Percentiles rank a stretch among this genome's conserved stretches.
phyloP scores from a whole-genome alignment of 2,888 invertebrate species.

The Eutolmus rufibarbis region DNA sequence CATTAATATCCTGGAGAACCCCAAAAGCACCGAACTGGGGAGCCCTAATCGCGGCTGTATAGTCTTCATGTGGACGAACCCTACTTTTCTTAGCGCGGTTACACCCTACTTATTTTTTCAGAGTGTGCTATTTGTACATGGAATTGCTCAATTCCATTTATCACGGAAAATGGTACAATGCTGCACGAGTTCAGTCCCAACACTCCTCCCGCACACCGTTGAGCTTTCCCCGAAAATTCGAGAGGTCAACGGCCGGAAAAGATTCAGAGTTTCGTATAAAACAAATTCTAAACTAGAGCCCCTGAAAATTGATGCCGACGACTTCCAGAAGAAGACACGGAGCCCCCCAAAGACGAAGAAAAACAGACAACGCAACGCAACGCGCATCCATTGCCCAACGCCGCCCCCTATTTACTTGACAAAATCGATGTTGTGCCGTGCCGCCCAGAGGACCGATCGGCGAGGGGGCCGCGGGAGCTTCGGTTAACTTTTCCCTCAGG shows the following conservation, averaged over 20 bases:
- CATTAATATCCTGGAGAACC: neutral
- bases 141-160: constrained; percentile 16
- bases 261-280: neutral
- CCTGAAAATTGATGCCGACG: neutral
- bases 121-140: constrained; percentile 18
- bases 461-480: neutral
- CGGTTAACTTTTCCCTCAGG: constrained; percentile 29
- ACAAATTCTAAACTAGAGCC: constrained; percentile 7
- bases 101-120: constrained; percentile 29
- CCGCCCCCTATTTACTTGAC: constrained; percentile 24
- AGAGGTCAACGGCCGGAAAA: neutral
- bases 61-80: constrained; percentile 5
- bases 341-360: neutral
- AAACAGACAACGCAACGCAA: constrained; percentile 18
- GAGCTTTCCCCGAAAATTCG: constrained; percentile 5
- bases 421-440: constrained; percentile 23
- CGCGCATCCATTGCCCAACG: constrained; percentile 4
- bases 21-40: neutral
- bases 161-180: constrained; percentile 24
- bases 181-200: neutral
- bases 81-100: constrained; percentile 7
- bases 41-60: neutral
- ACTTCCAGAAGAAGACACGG: neutral
- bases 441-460: neutral
- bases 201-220: neutral